Conservation (phyloP, 2,797 vertebrate species). For the Leontocebus nigricollis region DNA sequence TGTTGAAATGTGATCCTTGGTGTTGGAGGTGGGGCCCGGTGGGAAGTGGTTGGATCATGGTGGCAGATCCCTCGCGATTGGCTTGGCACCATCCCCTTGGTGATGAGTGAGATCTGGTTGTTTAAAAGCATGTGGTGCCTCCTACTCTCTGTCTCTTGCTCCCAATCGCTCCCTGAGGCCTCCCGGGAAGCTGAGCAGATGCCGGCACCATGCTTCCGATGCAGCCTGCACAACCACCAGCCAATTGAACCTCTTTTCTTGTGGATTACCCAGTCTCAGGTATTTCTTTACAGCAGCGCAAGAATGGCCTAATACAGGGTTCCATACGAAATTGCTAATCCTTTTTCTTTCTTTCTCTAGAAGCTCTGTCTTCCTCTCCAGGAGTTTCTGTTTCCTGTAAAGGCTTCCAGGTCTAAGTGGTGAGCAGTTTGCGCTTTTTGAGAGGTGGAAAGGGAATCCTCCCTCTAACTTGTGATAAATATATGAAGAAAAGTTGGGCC, state of each 20-base stretch:
- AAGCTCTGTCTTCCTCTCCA: background rate
- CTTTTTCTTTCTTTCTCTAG: background rate
- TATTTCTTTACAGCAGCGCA: background rate
- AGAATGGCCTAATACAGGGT: background rate
- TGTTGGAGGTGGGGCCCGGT: too few relatives aligned
- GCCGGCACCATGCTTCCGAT: rapidly evolving
- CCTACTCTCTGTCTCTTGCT: background rate
- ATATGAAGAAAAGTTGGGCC: background rate
- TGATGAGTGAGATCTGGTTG: background rate
- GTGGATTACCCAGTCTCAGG: background rate
- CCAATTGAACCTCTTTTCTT: background rate
- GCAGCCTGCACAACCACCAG: background rate
- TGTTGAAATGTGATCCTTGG: too few relatives aligned
- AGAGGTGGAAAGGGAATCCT: background rate
- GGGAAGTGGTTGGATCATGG: too few relatives aligned
- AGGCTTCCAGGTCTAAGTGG: background rate
- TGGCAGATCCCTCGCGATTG: background rate
- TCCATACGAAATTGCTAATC: background rate
- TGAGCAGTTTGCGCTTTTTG: background rate
- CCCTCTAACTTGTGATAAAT: background rate
- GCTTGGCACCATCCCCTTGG: background rate
- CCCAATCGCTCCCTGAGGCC: background rate
- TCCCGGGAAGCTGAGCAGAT: background rate
- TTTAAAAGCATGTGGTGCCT: background rate
- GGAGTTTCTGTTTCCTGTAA: background rate